Evolutionary conservation across 1,140 invertebrate species (phyloP).

Genomic region (Drosophila nigromelanica): DNA sequence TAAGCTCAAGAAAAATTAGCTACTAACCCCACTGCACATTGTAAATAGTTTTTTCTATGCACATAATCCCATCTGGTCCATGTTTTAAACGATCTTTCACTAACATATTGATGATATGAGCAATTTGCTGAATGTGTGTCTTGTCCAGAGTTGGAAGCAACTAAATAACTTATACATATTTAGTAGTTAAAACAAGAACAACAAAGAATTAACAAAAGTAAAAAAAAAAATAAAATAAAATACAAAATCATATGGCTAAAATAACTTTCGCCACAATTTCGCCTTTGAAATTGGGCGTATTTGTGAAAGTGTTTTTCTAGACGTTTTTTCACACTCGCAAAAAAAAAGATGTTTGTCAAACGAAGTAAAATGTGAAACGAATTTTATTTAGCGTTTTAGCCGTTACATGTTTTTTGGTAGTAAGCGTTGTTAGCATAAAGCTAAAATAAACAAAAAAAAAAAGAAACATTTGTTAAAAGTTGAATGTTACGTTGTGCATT

Average conservation of each 20-base stretch:
- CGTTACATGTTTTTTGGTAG: constrained; percentile 68
- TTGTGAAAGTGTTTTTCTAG: constrained; percentile 2
- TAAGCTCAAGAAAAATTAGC: constrained; percentile 5
- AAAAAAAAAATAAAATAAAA: not conserved
- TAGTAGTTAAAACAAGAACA: constrained; percentile 14
- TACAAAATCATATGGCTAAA: not conserved
- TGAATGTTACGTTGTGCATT: constrained; percentile 67
- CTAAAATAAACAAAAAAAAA: constrained; percentile 19
- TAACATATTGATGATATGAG: constrained; percentile 60
- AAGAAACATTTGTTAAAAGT: constrained; percentile 58
- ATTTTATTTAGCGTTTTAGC: constrained; percentile 68
- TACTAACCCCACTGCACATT: constrained; percentile 40
- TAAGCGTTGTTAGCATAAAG: constrained; percentile 58
- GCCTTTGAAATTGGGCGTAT: not conserved
- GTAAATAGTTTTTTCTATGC: constrained; percentile 78
- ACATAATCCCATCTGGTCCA: constrained; percentile 43
- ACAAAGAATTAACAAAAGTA: not conserved
- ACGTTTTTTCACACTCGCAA: constrained; percentile 3
- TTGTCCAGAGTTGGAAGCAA: constrained; percentile 76
- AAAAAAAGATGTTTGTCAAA: no score
- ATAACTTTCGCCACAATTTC: not conserved
- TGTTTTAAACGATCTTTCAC: constrained; percentile 45
- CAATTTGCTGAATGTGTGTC: constrained; percentile 81
- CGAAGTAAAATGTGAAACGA: constrained; percentile 39
- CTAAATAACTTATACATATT: constrained; percentile 52